These are phyloP conservation scores for Apostichopus parvimensis DNA, from an alignment of 35 echinoderm and acorn worm species.

Conservation along the genomic window DNA sequence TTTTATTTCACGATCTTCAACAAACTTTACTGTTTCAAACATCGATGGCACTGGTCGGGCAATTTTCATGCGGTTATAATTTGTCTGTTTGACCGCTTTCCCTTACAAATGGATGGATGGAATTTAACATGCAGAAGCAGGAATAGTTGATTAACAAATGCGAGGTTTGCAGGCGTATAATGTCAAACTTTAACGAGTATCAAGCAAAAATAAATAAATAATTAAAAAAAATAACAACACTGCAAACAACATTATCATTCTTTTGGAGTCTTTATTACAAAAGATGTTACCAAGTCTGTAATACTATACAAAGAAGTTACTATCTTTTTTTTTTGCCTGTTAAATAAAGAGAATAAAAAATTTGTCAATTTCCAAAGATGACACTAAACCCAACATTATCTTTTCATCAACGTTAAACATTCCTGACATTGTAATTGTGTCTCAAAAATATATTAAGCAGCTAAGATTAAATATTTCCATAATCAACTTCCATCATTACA, in stretches of 20 bases:
- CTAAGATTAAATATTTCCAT: background rate
- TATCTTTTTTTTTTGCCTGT: background rate
- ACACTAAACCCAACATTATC: background rate
- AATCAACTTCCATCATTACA: background rate
- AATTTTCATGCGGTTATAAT: too few relatives aligned
- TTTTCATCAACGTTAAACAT: background rate
- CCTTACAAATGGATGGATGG: too few relatives aligned
- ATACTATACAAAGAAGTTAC: conserved; percentile 22
- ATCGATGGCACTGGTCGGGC: too few relatives aligned
- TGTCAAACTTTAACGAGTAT: background rate
- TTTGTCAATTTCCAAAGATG: background rate
- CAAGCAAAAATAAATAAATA: background rate
- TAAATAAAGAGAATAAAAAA: background rate
- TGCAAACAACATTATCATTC: conserved; percentile 2
- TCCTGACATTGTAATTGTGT: too few relatives aligned
- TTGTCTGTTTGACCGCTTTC: too few relatives aligned
- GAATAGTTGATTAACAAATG: background rate
- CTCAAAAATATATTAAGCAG: too few relatives aligned
- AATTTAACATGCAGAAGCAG: too few relatives aligned
- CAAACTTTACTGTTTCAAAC: too few relatives aligned
- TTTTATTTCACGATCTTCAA: too few relatives aligned
- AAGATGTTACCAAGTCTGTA: conserved; percentile 39
- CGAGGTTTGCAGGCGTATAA: background rate
- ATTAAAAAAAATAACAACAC: conserved; percentile 16
- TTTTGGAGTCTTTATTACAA: conserved; percentile 51